These are phyloP conservation scores for Argyra leucocephala DNA, from an alignment of 2,888 invertebrate genomes.

Conservation along the genomic window DNA sequence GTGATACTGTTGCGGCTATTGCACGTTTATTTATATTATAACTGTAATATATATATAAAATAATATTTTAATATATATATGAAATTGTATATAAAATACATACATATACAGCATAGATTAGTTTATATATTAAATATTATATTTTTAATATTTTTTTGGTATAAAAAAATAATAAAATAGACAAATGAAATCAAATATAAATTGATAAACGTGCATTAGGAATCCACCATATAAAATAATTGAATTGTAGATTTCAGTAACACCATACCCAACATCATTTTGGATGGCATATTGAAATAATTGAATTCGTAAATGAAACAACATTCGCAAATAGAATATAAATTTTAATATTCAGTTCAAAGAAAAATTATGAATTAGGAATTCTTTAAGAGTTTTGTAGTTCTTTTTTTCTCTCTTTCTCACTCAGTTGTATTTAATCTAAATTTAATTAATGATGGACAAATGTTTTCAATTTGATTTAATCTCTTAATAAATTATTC, in stretches of 20 bases:
- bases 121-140: background rate
- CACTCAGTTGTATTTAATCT: too few relatives aligned
- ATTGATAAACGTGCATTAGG: background rate
- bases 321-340: background rate
- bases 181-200: slow-evolving; percentile 4
- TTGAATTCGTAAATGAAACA: too few relatives aligned
- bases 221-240: background rate
- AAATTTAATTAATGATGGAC: too few relatives aligned
- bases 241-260: slow-evolving; percentile 12
- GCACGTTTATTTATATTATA: slow-evolving; percentile 34
- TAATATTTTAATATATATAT: background rate
- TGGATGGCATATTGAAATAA: too few relatives aligned
- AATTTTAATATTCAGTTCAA: background rate
- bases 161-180: background rate
- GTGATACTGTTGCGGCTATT: slow-evolving; percentile 36
- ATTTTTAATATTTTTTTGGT: too few relatives aligned
- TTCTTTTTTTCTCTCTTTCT: too few relatives aligned
- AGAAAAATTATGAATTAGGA: too few relatives aligned
- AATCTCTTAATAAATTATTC: too few relatives aligned
- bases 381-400: too few relatives aligned
- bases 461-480: too few relatives aligned
- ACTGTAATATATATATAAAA: slow-evolving; percentile 22
- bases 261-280: slow-evolving; percentile 12
- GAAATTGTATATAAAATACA: background rate
- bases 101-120: background rate